Percentiles rank a stretch among this genome's conserved stretches.
These are phyloP conservation scores for Cotesia vestalis DNA, from an alignment of 1,140 invertebrate genomes.

Conservation along the genomic window DNA sequence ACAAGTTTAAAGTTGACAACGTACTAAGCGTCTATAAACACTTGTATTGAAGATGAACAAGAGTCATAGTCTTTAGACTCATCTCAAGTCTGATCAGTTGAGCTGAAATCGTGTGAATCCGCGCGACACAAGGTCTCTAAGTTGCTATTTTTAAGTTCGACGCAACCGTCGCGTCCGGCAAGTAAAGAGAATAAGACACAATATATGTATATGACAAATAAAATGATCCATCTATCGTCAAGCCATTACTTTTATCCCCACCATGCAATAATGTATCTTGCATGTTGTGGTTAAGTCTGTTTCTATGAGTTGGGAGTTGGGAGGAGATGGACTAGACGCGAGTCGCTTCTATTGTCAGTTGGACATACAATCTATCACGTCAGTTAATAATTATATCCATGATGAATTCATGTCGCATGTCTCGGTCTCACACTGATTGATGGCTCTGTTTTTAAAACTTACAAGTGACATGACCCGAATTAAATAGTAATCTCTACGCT, in stretches of 20 bases:
- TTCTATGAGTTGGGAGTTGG: too few species aligned
- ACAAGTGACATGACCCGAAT: constrained; percentile 20
- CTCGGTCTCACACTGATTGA: constrained; percentile 10
- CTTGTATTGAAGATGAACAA: too few species aligned
- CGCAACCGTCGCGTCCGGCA: neutral
- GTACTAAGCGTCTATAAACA: too few species aligned
- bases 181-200: too few species aligned
- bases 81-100: neutral
- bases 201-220: constrained; percentile 4
- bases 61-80: neutral
- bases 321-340: too few species aligned
- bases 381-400: constrained; percentile 20
- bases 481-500: constrained; percentile 11
- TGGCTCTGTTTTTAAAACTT: constrained; percentile 13
- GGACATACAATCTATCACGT: neutral
- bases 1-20: too few species aligned
- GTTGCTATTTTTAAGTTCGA: constrained; percentile 28
- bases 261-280: neutral
- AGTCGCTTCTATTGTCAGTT: too few species aligned
- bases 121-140: constrained; percentile 25
- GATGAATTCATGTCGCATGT: constrained; percentile 23
- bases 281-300: too few species aligned
- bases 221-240: constrained; percentile 24
- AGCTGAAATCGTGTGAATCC: constrained; percentile 26
- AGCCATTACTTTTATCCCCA: neutral